Evolutionary conservation across 2,797 vertebrate species (phyloP).

Genomic region (Betta splendens): DNA sequence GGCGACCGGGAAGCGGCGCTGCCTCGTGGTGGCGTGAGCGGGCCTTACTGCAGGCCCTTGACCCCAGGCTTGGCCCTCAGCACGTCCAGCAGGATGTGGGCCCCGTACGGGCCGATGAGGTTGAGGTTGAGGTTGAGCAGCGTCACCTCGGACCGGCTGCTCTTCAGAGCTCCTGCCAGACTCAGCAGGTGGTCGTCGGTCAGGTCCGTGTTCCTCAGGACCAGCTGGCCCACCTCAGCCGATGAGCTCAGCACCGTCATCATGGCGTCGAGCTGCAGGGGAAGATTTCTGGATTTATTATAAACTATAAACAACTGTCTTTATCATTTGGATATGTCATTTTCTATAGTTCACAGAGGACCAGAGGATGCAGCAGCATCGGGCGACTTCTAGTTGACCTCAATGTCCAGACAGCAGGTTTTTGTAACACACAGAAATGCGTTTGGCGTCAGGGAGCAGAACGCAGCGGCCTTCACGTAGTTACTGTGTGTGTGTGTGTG

Average conservation of each 20-base stretch:
- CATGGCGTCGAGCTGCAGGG: conserved; percentile 78
- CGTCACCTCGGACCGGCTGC: conserved; percentile 78
- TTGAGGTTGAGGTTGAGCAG: conserved; percentile 88
- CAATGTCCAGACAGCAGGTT: conserved; percentile 5
- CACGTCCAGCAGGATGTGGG: conserved; percentile 79
- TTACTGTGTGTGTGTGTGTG: conserved; percentile 25
- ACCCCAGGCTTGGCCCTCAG: conserved; percentile 79
- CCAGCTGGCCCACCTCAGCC: conserved; percentile 83
- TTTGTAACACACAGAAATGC: conserved; percentile 6
- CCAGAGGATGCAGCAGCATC: conserved; percentile 11
- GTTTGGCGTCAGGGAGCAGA: conserved; percentile 21
- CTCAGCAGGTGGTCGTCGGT: conserved; percentile 79
- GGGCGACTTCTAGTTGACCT: conserved; percentile 23
- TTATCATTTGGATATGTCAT: conserved; percentile 6
- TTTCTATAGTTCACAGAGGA: no score
- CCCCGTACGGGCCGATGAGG: conserved; percentile 80
- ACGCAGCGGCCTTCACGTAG: background rate
- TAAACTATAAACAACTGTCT: conserved; percentile 3
- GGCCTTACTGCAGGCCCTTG: conserved; percentile 81
- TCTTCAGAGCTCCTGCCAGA: conserved; percentile 75
- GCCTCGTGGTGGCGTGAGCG: no score
- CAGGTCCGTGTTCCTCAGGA: conserved; percentile 85
- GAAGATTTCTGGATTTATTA: conserved; percentile 5
- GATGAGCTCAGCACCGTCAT: conserved; percentile 76
- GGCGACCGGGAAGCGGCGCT: no score